Percentiles rank a stretch among this genome's conserved stretches.
Evolutionary conservation across 2,888 invertebrate species (phyloP).

Genomic region (Micoletzkya japonica): DNA sequence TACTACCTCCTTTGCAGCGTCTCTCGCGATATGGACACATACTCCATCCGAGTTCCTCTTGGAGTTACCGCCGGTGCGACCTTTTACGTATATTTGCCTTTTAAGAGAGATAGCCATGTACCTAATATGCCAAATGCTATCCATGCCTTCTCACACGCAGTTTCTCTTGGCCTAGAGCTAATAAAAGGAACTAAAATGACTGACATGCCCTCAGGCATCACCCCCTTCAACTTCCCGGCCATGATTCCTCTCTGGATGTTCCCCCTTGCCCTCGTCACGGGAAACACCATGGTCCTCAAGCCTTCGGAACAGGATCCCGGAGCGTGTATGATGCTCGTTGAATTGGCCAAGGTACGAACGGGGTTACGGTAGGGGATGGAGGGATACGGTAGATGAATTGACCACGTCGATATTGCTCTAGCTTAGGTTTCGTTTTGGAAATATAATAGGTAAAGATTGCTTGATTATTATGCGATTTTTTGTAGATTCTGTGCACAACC

Average conservation of each 20-base stretch:
- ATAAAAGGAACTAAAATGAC: not conserved
- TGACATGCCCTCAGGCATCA: slow-evolving; percentile 34
- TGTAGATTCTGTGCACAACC: too few species aligned
- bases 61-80: slow-evolving; percentile 82
- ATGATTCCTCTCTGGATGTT: slow-evolving; percentile 97
- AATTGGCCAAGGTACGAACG: slow-evolving; percentile 74
- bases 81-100: not conserved
- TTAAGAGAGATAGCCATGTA: too few species aligned
- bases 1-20: slow-evolving; percentile 39
- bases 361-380: not conserved
- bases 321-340: slow-evolving; percentile 90
- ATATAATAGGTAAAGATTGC: not conserved
- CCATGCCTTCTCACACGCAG: too few species aligned
- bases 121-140: too few species aligned
- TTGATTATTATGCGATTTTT: not conserved
- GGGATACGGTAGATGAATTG: slow-evolving; percentile 3
- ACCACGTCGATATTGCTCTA: not conserved
- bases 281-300: slow-evolving; percentile 90
- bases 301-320: slow-evolving; percentile 98
- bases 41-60: slow-evolving; percentile 85
- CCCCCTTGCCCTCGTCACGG: slow-evolving; percentile 77
- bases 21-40: slow-evolving; percentile 94
- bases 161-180: too few species aligned
- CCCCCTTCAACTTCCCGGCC: slow-evolving; percentile 74
- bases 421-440: not conserved